Conservation (phyloP, 2,797 vertebrate species). For the Channa striata region DNA sequence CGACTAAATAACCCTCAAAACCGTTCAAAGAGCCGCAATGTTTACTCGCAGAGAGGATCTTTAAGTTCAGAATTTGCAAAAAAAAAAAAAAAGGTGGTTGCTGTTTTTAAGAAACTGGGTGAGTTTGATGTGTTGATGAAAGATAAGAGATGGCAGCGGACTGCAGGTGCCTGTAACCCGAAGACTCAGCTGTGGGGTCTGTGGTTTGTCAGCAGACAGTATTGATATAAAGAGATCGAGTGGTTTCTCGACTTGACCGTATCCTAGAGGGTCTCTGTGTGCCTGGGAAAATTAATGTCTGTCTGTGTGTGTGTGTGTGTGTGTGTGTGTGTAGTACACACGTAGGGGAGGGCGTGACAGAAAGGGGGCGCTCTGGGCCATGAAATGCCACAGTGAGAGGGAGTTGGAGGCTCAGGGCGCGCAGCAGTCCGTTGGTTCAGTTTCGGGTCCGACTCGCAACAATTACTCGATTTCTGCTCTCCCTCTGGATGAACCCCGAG, state of each 20-base stretch:
- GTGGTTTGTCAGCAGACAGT: slow-evolving; percentile 31
- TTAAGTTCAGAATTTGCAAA: slow-evolving; percentile 12
- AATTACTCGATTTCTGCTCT: slow-evolving; percentile 28
- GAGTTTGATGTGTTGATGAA: slow-evolving; percentile 37
- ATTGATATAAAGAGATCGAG: slow-evolving; percentile 22
- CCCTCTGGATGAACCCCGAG: slow-evolving; percentile 73
- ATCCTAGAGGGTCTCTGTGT: slow-evolving; percentile 21
- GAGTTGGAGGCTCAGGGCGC: slow-evolving; percentile 63
- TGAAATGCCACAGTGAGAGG: slow-evolving; percentile 76
- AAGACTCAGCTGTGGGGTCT: slow-evolving; percentile 1
- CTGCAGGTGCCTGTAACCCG: slow-evolving; percentile 46
- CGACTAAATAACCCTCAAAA: background rate
- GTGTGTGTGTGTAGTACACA: background rate
- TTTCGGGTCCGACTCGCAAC: slow-evolving; percentile 65
- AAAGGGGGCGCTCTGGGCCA: slow-evolving; percentile 86
- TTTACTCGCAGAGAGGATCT: slow-evolving; percentile 3
- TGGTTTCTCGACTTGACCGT: slow-evolving; percentile 32
- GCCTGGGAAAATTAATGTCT: slow-evolving; percentile 5
- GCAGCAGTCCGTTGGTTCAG: slow-evolving; percentile 53
- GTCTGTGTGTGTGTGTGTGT: background rate
- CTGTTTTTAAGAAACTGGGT: slow-evolving; percentile 6
- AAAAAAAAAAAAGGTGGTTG: background rate
- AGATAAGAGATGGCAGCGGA: slow-evolving; percentile 4
- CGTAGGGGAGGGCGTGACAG: slow-evolving; percentile 62
- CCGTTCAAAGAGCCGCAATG: background rate